Evolutionary conservation across 1,140 invertebrate genomes (phyloP).

Genomic region (Littorina saxatilis): DNA sequence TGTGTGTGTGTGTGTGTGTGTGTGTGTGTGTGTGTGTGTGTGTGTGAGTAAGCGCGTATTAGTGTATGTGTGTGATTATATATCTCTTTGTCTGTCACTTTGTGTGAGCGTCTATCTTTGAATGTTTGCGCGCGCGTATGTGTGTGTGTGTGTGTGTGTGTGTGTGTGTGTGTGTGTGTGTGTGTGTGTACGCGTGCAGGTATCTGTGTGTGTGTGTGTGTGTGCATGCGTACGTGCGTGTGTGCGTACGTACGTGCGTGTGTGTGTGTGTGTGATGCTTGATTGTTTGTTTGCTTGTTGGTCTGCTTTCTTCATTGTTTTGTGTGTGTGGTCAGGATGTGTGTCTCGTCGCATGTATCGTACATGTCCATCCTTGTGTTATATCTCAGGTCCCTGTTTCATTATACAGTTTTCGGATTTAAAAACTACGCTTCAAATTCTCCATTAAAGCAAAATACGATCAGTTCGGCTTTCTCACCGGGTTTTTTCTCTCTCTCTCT

Average conservation of each 20-base stretch:
- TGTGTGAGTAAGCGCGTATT: neutral
- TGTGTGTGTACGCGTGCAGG: neutral
- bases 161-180: slow-evolving; percentile 2
- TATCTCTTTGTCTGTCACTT: neutral
- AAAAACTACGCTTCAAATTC: no score
- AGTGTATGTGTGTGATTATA: neutral
- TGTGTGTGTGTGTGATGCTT: neutral
- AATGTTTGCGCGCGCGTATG: neutral
- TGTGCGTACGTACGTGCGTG: neutral
- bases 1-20: neutral
- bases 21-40: neutral
- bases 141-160: neutral
- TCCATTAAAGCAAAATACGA: no score
- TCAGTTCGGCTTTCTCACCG: no score
- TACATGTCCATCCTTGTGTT: no score
- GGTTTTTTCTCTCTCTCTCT: no score
- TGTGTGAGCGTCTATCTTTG: neutral
- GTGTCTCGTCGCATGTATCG: no score
- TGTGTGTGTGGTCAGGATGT: no score
- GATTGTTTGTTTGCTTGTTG: no score
- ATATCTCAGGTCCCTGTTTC: no score
- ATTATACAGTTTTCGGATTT: no score
- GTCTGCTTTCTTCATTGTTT: no score
- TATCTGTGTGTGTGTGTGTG: neutral
- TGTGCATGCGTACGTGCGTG: neutral